Evolutionary conservation across 2,113 vertebrate species (phyloP).

Genomic region (Scatophagus argus): DNA sequence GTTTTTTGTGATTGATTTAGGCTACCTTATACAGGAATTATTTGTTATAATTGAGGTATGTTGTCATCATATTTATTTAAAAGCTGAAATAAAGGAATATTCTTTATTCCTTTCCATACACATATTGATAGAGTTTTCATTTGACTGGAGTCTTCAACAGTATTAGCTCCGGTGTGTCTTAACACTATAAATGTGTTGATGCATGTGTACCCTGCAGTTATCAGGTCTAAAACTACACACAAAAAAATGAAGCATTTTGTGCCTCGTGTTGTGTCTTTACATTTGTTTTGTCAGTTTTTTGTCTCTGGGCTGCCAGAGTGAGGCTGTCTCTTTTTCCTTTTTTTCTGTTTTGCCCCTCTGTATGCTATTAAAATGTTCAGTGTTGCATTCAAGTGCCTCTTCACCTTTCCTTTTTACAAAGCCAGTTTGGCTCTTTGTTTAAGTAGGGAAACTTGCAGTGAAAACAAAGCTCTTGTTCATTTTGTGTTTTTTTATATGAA

Average conservation of each 20-base stretch:
- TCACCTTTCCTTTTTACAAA: not conserved
- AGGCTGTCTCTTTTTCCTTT: not conserved
- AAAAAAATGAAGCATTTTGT: too few relatives aligned
- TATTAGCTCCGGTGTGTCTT: not conserved
- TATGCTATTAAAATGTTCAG: not conserved
- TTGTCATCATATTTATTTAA: not conserved
- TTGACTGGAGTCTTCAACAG: not conserved
- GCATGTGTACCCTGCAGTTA: not conserved
- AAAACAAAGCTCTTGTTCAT: slow-evolving; percentile 36
- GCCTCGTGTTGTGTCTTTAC: not conserved
- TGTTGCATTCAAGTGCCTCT: not conserved
- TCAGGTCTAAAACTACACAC: too few relatives aligned
- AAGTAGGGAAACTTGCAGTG: slow-evolving; percentile 1
- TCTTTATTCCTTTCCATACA: not conserved
- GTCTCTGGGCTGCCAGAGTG: not conserved
- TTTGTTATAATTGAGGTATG: not conserved
- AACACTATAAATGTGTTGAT: not conserved
- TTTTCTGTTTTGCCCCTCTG: not conserved
- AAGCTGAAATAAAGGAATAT: not conserved
- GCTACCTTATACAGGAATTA: too few relatives aligned
- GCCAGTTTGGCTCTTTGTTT: slow-evolving; percentile 31
- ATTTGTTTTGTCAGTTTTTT: not conserved
- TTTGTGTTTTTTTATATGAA: slow-evolving; percentile 41
- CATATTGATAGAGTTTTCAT: not conserved
- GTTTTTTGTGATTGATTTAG: not conserved